A percentile compares a stretch with the other conserved stretches of the same genome.
Conservation (phyloP, 2,113 vertebrate species). For the Bombycilla garrulus region DNA sequence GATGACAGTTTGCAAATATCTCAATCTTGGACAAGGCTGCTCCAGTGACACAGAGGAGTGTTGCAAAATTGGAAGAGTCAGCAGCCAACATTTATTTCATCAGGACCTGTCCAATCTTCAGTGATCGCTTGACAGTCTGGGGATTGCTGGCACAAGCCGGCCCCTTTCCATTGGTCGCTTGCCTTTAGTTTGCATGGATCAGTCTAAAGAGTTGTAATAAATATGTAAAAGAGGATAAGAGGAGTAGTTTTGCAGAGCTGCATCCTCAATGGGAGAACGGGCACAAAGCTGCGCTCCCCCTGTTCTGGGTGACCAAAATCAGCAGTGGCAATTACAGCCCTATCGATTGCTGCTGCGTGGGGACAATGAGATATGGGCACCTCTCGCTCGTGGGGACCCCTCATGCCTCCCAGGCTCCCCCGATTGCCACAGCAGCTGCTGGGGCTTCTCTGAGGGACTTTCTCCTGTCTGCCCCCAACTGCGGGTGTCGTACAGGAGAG, state of each 20-base stretch:
- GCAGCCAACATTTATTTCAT: constrained; percentile 94
- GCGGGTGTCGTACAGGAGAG: accelerated
- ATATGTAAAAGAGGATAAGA: constrained; percentile 73
- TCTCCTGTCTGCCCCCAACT: background rate
- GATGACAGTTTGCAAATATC: constrained; percentile 99
- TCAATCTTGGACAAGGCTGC: constrained; percentile 91
- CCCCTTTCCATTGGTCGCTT: constrained; percentile 64
- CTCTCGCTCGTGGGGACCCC: background rate
- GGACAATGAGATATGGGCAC: background rate
- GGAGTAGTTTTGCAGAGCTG: constrained; percentile 40
- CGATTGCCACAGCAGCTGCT: background rate
- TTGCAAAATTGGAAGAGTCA: constrained; percentile 93
- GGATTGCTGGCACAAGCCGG: constrained; percentile 71
- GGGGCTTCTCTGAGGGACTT: background rate
- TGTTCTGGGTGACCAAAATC: constrained; percentile 51
- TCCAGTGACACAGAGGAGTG: constrained; percentile 85
- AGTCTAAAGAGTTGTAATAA: constrained; percentile 74
- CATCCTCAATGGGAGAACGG: background rate
- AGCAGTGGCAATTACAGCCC: constrained; percentile 56
- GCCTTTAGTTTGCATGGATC: constrained; percentile 74
- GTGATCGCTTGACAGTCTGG: constrained; percentile 80
- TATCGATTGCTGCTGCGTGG: constrained; percentile 22
- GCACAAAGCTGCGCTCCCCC: background rate
- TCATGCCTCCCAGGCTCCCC: background rate
- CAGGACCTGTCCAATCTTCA: constrained; percentile 84